Evolutionary conservation across 1,140 invertebrate species (phyloP), one percentile per base, ranked within the genome.

Genomic region (Antheraea pernyi): DNA sequence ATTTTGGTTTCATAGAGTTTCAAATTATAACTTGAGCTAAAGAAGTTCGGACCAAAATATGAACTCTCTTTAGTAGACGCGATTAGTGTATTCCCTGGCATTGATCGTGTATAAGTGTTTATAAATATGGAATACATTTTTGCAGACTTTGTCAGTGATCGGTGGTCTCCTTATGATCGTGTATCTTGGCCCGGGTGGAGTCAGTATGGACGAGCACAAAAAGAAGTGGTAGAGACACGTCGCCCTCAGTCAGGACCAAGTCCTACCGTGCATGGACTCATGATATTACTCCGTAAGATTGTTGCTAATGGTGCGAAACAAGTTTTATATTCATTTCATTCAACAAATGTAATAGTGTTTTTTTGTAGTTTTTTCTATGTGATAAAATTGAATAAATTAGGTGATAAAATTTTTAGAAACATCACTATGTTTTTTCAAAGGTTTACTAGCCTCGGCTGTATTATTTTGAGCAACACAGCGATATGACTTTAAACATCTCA

Each of bases 131-230:
- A 30, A 16, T 16, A 16, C 0, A 22, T 30, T 9, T 75, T 76
- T 96, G 46, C 95, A 99, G 97, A 99, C 98, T 42, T 92, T 99
- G 72, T 99, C 99, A 65, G 99, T 99, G 48, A 97, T 99, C 81
- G 99, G 99, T 72, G 99, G 99, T 71, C 95, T 99, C n/a, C 93
- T 99, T 58, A 98, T 99, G 96, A 98, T 99, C 75, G 99, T 99
- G 3, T 98, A 98, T 64, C 94, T 99, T 73, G 99, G 99, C 22
- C 99, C 99, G 19, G 99, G 99, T 72, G 98, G 98, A 67, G 98
- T 99, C 39, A 99, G 98, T 64, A 99, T 99, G 97, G 99, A 99
- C 93, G 99, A 99, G 86, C 98, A 99, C 93, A 99, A 99, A 93
- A 99, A 99, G 93, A 97, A 97, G 88, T 99, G 98, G 98, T 99